These are phyloP conservation scores for Margarornis squamiger DNA, from an alignment of 2,797 vertebrate species.

Conservation along the genomic window DNA sequence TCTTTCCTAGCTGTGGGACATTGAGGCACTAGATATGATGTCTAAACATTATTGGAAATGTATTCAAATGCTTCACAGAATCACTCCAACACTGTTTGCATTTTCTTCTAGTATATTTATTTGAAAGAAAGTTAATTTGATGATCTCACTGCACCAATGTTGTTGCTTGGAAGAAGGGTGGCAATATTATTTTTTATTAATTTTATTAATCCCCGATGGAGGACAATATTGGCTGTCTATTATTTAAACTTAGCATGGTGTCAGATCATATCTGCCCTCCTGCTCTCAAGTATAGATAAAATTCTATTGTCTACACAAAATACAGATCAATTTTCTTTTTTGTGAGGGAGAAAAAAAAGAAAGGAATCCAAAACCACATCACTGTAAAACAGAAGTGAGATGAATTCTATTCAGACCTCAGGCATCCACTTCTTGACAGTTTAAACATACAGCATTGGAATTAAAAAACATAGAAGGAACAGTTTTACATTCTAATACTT, in stretches of 20 bases:
- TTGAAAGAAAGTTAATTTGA: neutral
- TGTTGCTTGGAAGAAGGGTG: neutral
- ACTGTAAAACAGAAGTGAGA: neutral
- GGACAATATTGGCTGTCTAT: neutral
- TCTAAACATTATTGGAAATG: neutral
- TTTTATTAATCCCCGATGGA: neutral
- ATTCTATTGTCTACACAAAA: neutral
- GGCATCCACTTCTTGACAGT: neutral
- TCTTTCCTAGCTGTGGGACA: neutral
- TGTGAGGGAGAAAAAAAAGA: neutral
- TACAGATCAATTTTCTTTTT: neutral
- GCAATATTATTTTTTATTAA: neutral
- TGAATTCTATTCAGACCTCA: neutral
- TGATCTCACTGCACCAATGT: neutral
- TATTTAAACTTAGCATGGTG: neutral
- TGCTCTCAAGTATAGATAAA: neutral
- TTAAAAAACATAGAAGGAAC: neutral
- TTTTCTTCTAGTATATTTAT: neutral
- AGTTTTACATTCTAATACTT: neutral
- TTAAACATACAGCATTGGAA: neutral
- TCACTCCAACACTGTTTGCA: neutral
- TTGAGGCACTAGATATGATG: neutral
- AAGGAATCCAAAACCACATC: neutral
- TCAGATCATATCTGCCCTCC: neutral
- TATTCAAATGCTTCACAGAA: neutral